Evolutionary conservation across 2,797 vertebrate species (phyloP).

Genomic region (Melanotaenia parkinsoni): DNA sequence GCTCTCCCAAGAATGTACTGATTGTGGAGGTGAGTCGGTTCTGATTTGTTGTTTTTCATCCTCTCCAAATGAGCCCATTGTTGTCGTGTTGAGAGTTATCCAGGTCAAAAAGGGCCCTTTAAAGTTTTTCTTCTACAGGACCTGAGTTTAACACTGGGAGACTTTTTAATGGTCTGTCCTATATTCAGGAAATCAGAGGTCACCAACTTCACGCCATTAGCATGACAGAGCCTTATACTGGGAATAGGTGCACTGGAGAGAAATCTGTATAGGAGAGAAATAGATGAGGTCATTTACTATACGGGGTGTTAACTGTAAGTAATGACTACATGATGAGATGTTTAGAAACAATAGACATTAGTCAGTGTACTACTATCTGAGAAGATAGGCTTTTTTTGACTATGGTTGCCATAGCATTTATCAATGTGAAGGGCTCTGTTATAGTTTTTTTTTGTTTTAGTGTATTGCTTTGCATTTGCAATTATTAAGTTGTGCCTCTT

Average conservation of each 20-base stretch:
- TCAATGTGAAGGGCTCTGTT: neutral
- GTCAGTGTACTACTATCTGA: conserved; percentile 24
- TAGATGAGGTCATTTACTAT: conserved; percentile 3
- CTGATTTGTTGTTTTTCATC: conserved; percentile 35
- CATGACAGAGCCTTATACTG: conserved; percentile 1
- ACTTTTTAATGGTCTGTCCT: conserved; percentile 62
- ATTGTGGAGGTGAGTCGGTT: conserved; percentile 84
- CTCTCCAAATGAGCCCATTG: conserved; percentile 35
- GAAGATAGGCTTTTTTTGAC: neutral
- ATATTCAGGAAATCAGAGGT: conserved; percentile 43
- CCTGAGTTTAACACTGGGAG: conserved; percentile 34
- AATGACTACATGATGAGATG: conserved; percentile 15
- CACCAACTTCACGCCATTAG: conserved; percentile 26
- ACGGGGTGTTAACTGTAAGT: conserved; percentile 7
- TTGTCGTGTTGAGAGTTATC: conserved; percentile 25
- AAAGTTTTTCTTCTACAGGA: conserved; percentile 31
- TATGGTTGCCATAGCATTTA: neutral
- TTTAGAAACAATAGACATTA: conserved; percentile 32
- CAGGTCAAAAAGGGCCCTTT: conserved; percentile 52
- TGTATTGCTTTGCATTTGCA: neutral
- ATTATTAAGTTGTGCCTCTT: neutral
- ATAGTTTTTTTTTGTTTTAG: neutral
- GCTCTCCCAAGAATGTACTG: conserved; percentile 80
- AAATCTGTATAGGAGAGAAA: conserved; percentile 26
- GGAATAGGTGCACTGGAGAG: neutral